Evolutionary conservation across 2,113 vertebrate species (phyloP), one percentile per base, ranked within the genome.

Genomic region (Murina feae): DNA sequence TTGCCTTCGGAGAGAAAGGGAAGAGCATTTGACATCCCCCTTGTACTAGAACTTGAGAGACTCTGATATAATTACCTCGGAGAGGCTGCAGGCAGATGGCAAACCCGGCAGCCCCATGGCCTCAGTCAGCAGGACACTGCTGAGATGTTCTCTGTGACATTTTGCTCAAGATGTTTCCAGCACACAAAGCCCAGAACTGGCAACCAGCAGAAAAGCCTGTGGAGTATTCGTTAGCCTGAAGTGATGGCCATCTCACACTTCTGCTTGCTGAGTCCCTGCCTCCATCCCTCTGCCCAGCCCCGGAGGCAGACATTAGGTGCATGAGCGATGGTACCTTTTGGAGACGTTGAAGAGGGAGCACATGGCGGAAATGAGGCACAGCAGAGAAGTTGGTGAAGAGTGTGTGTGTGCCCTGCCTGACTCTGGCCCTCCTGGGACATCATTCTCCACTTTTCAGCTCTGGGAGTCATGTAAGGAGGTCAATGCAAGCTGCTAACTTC

Each of bases 61-160:
- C 95, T 97, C 35, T 94, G 2, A 91, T 97, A 88, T 98, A 98
- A 98, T 98, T 97, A 98, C 97, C 96, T 81, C 93, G 18, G 91
- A 89, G 98, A 98, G 95, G 94, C 96, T 66, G 60, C 78, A 69
- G 97, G 98, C 98, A 98, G 98, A 98, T 98, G 98, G 98, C 96
- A 96, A 96, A 94, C 12, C 30, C 39, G 0, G 93, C 97, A 97
- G 97, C 96, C 97, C 95, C 93, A 60, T 97, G 97, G 95, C 96
- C 95, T 92, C 95, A 95, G 97, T 95, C 98, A 97, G 98, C 97
- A 94, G 97, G 98, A 97, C 14, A 66, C 97, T 94, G 95, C 82
- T 84, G 90, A 98, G 98, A 97, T 95, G 96, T 91, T 97, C 93
- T 97, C 87, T 21, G 68, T 98, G 98, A 98, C 97, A 97, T 97